Conservation (phyloP, 2,797 vertebrate species). For the Melanotaenia maccullochi region DNA sequence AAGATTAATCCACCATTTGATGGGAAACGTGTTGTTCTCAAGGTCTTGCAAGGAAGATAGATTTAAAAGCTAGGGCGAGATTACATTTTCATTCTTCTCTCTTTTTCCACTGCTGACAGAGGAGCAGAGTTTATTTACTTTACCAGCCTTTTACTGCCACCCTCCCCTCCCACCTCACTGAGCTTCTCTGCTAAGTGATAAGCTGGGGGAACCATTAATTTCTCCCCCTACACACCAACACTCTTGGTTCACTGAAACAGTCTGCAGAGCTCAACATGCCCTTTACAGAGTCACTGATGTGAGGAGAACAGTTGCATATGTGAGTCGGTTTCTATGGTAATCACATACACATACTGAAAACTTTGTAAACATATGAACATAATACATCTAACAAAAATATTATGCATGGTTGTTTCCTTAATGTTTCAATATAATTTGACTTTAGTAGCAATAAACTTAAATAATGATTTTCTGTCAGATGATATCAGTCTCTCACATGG, state of each 20-base stretch:
- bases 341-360: conserved; percentile 4
- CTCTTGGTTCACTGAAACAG: conserved; percentile 49
- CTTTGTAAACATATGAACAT: neutral
- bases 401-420: neutral
- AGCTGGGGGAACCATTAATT: conserved; percentile 51
- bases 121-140: conserved; percentile 67
- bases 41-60: conserved; percentile 46
- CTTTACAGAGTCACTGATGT: conserved; percentile 49
- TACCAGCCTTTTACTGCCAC: conserved; percentile 62
- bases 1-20: conserved; percentile 67
- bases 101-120: conserved; percentile 56
- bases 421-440: neutral
- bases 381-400: neutral
- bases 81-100: conserved; percentile 65
- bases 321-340: conserved; percentile 3
- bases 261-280: conserved; percentile 52
- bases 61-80: conserved; percentile 63
- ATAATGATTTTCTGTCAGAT: neutral
- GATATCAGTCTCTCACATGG: neutral
- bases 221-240: conserved; percentile 17
- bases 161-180: conserved; percentile 15
- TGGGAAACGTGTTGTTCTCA: conserved; percentile 65
- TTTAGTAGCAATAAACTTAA: neutral
- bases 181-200: conserved; percentile 45
- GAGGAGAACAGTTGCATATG: conserved; percentile 11